Conservation (phyloP, 2,113 vertebrate genomes). For the Bujurquina vittata region DNA sequence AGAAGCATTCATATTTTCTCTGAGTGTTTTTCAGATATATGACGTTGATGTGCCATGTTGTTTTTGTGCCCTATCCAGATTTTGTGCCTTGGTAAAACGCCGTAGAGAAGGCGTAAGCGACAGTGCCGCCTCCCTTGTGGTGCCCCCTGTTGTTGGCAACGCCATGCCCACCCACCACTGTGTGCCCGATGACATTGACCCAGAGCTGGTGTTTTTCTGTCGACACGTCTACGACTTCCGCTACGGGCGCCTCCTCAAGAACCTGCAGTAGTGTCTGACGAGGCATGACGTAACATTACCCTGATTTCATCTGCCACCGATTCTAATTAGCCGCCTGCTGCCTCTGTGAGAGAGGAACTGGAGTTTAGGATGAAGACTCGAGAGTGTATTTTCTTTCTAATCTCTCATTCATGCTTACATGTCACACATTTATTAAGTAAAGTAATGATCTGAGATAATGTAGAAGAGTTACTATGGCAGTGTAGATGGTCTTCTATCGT, state of each 20-base stretch:
- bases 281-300: slow-evolving; percentile 27
- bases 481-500: slow-evolving; percentile 49
- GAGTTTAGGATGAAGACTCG: slow-evolving; percentile 23
- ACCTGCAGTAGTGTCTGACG: slow-evolving; percentile 88
- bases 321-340: slow-evolving; percentile 45
- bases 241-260: slow-evolving; percentile 97
- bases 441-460: slow-evolving; percentile 40
- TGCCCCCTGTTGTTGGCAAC: slow-evolving; percentile 89
- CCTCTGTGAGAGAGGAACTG: slow-evolving; percentile 42
- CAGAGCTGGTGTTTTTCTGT: slow-evolving; percentile 96
- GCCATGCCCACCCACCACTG: slow-evolving; percentile 93
- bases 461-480: slow-evolving; percentile 39
- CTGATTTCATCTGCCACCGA: slow-evolving; percentile 24
- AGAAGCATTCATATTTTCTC: neutral
- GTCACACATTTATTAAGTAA: slow-evolving; percentile 39
- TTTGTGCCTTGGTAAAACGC: slow-evolving; percentile 99
- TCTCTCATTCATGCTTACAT: slow-evolving; percentile 32
- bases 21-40: neutral
- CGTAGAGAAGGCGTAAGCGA: slow-evolving; percentile 89
- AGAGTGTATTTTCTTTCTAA: slow-evolving; percentile 46
- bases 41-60: neutral
- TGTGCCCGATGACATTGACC: slow-evolving; percentile 93
- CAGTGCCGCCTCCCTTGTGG: slow-evolving; percentile 83
- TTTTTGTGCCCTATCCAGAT: slow-evolving; percentile 79
- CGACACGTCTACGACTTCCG: slow-evolving; percentile 99